These are phyloP conservation scores for Syngnathus acus DNA, from an alignment of 2,797 vertebrate species.

Conservation along the genomic window DNA sequence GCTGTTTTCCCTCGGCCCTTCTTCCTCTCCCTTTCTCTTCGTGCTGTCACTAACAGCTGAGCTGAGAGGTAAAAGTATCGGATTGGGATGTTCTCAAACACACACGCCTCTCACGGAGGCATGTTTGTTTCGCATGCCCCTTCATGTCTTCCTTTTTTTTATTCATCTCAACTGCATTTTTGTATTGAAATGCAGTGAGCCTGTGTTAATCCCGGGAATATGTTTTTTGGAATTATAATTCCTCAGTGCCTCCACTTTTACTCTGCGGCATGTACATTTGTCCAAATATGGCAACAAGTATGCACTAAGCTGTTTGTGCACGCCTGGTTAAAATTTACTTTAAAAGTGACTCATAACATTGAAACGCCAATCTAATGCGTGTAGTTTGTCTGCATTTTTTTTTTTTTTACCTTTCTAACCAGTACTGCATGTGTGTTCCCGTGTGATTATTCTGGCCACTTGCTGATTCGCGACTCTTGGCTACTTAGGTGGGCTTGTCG, in stretches of 20 bases:
- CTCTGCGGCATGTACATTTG: too few relatives aligned
- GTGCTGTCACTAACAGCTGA: slow-evolving; percentile 86
- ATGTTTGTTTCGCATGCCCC: slow-evolving; percentile 17
- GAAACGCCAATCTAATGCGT: neutral
- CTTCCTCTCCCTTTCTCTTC: slow-evolving; percentile 76
- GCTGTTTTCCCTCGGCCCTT: slow-evolving; percentile 51
- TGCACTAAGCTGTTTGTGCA: too few relatives aligned
- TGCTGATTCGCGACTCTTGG: neutral
- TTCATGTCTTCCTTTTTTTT: neutral
- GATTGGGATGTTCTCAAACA: slow-evolving; percentile 19
- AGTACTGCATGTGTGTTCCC: neutral
- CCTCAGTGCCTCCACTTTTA: too few relatives aligned
- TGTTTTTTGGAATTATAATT: too few relatives aligned
- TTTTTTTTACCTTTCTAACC: slow-evolving; percentile 4
- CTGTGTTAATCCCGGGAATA: neutral
- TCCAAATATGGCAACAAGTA: too few relatives aligned
- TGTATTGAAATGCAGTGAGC: neutral
- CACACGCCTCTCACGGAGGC: slow-evolving; percentile 68
- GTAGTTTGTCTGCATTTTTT: neutral
- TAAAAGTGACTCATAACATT: too few relatives aligned
- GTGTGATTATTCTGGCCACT: neutral
- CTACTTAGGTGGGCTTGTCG: slow-evolving; percentile 85
- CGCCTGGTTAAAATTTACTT: too few relatives aligned
- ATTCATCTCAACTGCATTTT: neutral
- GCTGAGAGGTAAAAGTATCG: slow-evolving; percentile 84